Evolutionary conservation across 2,888 invertebrate genomes (phyloP).

Genomic region (Lepetodrilus schrolli): DNA sequence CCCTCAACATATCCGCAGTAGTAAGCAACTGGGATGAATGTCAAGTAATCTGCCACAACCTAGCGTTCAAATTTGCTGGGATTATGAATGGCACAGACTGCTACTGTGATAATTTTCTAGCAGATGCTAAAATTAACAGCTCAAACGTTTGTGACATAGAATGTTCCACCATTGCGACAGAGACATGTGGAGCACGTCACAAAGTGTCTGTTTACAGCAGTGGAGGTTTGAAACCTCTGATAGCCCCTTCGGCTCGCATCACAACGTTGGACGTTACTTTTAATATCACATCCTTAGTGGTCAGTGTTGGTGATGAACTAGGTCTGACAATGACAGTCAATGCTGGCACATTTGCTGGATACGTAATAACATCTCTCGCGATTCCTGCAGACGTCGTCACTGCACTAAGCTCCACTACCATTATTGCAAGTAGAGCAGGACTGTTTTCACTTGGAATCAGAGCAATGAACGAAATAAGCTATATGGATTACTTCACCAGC

Average conservation of each 20-base stretch:
- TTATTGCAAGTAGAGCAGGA: slow-evolving; percentile 24
- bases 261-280: slow-evolving; percentile 24
- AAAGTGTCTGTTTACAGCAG: slow-evolving; percentile 25
- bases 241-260: slow-evolving; percentile 33
- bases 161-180: not conserved
- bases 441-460: slow-evolving; percentile 26
- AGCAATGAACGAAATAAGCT: slow-evolving; percentile 45
- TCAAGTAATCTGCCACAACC: not conserved
- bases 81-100: slow-evolving; percentile 20
- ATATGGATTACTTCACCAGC: not conserved
- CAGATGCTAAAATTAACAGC: not conserved
- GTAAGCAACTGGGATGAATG: slow-evolving; percentile 15
- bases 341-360: slow-evolving; percentile 36
- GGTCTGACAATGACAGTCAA: slow-evolving; percentile 29
- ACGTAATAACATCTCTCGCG: slow-evolving; percentile 34
- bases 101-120: slow-evolving; percentile 4
- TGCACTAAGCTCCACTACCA: not conserved
- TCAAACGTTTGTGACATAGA: slow-evolving; percentile 1
- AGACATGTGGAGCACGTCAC: slow-evolving; percentile 26
- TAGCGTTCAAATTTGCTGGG: slow-evolving; percentile 2
- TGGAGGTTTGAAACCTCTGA: slow-evolving; percentile 4
- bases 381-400: slow-evolving; percentile 30
- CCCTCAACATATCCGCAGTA: not conserved
- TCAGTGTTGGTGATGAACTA: slow-evolving; percentile 30
- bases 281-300: slow-evolving; percentile 16